Conservation (phyloP, 2,888 invertebrate genomes). For the Calliopum simillimum region DNA sequence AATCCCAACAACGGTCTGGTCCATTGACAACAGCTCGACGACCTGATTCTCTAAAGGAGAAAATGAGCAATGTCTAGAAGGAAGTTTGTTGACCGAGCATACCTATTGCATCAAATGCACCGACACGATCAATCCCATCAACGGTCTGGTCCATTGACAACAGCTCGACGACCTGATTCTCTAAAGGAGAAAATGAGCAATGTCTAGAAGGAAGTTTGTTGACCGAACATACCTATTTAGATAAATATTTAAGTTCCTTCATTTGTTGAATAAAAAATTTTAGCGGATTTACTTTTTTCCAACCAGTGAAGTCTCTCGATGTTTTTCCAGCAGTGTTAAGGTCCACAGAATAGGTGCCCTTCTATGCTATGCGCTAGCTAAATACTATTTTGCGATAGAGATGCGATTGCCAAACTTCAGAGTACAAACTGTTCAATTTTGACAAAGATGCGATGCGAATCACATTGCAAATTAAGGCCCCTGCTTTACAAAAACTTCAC, state of each 20-base stretch:
- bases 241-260: neutral
- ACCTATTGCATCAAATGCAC: slow-evolving; percentile 21
- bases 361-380: neutral
- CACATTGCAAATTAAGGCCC: too few species aligned
- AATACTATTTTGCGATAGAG: neutral
- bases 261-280: neutral
- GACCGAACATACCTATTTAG: neutral
- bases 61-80: slow-evolving; percentile 11
- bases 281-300: neutral
- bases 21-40: slow-evolving; percentile 14
- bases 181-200: slow-evolving; percentile 16
- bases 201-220: slow-evolving; percentile 1
- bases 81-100: too few species aligned
- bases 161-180: slow-evolving; percentile 23
- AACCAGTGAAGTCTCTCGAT: neutral
- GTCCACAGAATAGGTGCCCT: neutral
- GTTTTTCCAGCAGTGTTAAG: neutral
- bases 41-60: slow-evolving; percentile 26
- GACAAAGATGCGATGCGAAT: too few species aligned
- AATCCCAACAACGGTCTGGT: slow-evolving; percentile 19
- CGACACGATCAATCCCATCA: slow-evolving; percentile 4
- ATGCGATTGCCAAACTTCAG: neutral
- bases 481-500: too few species aligned
- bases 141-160: slow-evolving; percentile 19
- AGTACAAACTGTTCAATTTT: neutral